Base-by-base conservation (phyloP, 2,888 invertebrate genomes). In the Eumerus sabulonum region DNA sequence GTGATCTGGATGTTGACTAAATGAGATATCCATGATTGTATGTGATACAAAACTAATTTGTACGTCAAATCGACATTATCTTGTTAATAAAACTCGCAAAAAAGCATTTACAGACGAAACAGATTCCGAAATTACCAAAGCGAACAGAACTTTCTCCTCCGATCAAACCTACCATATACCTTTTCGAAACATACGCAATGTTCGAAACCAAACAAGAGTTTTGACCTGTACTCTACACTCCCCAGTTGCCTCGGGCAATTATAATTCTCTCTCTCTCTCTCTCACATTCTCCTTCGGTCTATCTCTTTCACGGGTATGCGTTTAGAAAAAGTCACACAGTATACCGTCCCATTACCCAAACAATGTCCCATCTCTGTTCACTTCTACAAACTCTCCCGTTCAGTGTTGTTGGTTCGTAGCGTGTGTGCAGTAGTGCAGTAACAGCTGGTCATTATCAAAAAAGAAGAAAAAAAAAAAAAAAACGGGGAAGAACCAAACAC, bases 351-450 rank as follows among this genome's bases (percentile, higher is more conserved):
- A 13, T 38, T 63, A 70, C 9, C 14, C 47, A 57, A 45, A 57
- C n/a, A 76, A 47, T 62, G 14, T 45, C 45, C 50, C 17, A 38
- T 73, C 62, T 62, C 72, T 62, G 14, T 72, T 71, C n/a, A 40
- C 16, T 47, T 53, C 38, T 27, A 36, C 63, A 70, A 66, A 64
- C 36, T 77, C 67, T 73, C 67, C 14, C 11, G 56, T 59, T 79
- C 45, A 79, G 81, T 83, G 81, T 72, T 82, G 81, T 76, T 82
- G 82, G 81, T 70, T 72, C 74, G 71, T 54, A 79, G 73, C 66
- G 79, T 82, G 82, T 17, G 79, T 82, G 83, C 67, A 81, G 60
- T 63, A 70, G 73, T 54, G 77, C 67, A 66, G 56, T 62, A 74
- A 45, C 82, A 70, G 82, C 72, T 70, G 76, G 44, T 50, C 50